phyloP scores from a whole-genome alignment of 2,888 invertebrate species.

The Liopterus haemorrhoidalis region DNA sequence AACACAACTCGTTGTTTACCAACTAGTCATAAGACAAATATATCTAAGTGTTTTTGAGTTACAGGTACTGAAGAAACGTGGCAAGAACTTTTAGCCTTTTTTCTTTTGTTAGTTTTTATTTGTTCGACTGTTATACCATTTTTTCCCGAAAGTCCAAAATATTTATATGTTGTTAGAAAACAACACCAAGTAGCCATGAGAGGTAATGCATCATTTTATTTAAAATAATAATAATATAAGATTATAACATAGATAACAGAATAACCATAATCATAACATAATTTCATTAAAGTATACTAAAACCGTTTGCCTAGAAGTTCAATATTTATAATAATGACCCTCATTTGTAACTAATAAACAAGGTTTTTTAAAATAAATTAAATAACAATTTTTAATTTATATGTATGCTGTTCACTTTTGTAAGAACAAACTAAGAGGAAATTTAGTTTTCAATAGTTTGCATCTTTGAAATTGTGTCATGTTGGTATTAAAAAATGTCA shows the following conservation, averaged over 20 bases:
- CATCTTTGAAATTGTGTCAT: no score
- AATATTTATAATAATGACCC: no score
- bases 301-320: no score
- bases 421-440: no score
- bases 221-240: neutral
- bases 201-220: constrained; percentile 51
- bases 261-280: no score
- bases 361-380: neutral
- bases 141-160: constrained; percentile 88
- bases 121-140: constrained; percentile 54
- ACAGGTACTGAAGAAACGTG: constrained; percentile 64
- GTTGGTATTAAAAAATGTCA: no score
- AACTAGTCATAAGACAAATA: no score
- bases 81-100: constrained; percentile 71
- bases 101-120: constrained; percentile 63
- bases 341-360: constrained; percentile 4
- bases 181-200: constrained; percentile 59
- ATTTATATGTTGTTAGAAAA: constrained; percentile 64
- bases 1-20: no score
- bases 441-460: no score
- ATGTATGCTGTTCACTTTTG: no score
- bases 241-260: constrained; percentile 2
- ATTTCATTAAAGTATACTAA: no score
- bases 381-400: neutral
- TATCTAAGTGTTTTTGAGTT: no score